These are phyloP conservation scores for Rhinolophus ferrumequinum DNA, from an alignment of 2,113 vertebrate species.

Conservation along the genomic window DNA sequence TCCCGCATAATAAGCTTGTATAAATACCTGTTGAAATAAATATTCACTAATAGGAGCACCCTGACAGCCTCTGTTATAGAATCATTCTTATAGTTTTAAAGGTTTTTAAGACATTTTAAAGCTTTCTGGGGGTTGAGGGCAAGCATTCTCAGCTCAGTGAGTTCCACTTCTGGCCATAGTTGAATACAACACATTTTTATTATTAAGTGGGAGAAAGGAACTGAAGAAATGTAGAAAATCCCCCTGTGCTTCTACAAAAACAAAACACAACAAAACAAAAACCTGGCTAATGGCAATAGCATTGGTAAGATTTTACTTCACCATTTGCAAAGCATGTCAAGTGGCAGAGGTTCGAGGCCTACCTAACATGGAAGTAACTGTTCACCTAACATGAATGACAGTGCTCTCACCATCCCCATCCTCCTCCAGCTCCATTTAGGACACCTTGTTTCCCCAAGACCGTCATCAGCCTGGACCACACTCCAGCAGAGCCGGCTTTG, in stretches of 20 bases:
- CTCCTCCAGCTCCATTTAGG: background rate
- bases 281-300: background rate
- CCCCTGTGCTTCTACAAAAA: background rate
- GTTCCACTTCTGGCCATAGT: background rate
- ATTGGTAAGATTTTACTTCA: background rate
- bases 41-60: background rate
- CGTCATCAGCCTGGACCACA: background rate
- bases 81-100: background rate
- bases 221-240: background rate
- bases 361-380: background rate
- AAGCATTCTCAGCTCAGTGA: background rate
- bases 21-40: background rate
- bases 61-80: background rate
- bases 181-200: background rate
- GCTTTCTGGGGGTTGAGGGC: background rate
- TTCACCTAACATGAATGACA: background rate
- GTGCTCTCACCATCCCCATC: background rate
- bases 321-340: slow-evolving; percentile 6
- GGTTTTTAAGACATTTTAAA: background rate
- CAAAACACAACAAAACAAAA: background rate
- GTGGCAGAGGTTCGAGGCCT: background rate
- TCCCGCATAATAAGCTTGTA: background rate
- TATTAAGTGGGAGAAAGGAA: background rate
- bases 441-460: background rate
- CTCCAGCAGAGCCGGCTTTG: background rate